Base-by-base conservation (phyloP, 1,140 invertebrate genomes). In the Drosophila asahinai region DNA sequence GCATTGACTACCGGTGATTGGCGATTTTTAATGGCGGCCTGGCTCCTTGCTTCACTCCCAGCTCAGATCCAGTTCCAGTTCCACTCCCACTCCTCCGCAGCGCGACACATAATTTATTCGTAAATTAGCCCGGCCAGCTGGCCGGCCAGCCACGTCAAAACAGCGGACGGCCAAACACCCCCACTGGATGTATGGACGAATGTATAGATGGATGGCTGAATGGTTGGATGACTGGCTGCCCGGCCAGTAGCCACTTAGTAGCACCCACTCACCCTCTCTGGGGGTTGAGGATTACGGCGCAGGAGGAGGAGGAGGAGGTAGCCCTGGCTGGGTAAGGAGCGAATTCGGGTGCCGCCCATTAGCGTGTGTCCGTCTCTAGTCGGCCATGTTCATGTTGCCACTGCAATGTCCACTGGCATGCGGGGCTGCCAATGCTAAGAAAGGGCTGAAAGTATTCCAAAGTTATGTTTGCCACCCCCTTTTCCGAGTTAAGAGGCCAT, bases 61-160 rank as follows among this genome's bases (percentile, higher is more conserved):
- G 30, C 38, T 25, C 36, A 58, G 40, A 55, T 22, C 33, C 54
- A 55, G 54, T 55, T 55, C 17, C 52, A 66, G 17, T 25, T n/a
- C 42, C 57, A 66, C 64, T 47, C 64, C 68, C 70, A 57, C 68
- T 71, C 11, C 30, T 57, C 47, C 30, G 47, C 57, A 49, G 17
- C 30, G 61, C 71, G 59, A 65, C 66, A 72, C 77, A 87, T 87
- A 79, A 87, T 87, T 87, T 87, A 87, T 89, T 75, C 62, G 65
- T 77, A 74, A 89, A 83, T 87, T 75, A 62, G 64, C 70, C 63
- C 51, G 43, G 66, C 71, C 83, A 89, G 84, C 80, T 89, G 84
- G 80, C 62, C 72, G 63, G 61, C 59, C 71, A 62, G 67, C 71
- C 79, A 59, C 65, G 77, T 80, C 82, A 86, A 64, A 74, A 60